Evolutionary conservation across 2,113 vertebrate genomes (phyloP).

Genomic region (Leiothrix lutea): DNA sequence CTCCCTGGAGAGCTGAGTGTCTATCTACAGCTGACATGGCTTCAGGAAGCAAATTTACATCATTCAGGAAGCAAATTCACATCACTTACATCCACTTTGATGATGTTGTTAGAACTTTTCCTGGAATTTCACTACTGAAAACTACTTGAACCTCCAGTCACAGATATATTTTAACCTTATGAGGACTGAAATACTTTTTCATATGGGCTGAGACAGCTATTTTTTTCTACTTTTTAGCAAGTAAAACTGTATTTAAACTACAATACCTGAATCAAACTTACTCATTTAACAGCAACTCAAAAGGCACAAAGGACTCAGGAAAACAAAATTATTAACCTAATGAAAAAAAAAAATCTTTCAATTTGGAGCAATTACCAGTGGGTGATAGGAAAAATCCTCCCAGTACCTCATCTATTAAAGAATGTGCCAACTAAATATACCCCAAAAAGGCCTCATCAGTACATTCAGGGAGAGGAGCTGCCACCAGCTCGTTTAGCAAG

Average conservation of each 20-base stretch:
- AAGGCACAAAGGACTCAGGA: not conserved
- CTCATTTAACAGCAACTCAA: not conserved
- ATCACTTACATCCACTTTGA: not conserved
- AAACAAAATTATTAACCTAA: not conserved
- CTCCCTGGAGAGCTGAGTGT: not conserved
- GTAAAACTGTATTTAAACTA: not conserved
- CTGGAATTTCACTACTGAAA: not conserved
- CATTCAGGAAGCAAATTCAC: not conserved
- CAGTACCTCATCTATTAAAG: not conserved
- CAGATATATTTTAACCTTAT: not conserved
- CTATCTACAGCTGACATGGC: not conserved
- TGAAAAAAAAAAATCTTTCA: not conserved
- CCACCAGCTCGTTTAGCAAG: conserved; percentile 21
- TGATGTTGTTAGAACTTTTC: not conserved
- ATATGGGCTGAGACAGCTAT: not conserved
- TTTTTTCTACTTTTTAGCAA: not conserved
- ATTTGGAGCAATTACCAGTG: not conserved
- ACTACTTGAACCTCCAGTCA: not conserved
- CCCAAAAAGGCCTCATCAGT: not conserved
- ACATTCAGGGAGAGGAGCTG: not conserved
- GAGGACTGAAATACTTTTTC: not conserved
- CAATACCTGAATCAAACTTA: not conserved
- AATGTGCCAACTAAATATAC: not conserved
- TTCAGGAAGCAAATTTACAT: not conserved
- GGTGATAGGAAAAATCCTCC: not conserved